These are phyloP conservation scores for Grus americana DNA, from an alignment of 2,113 vertebrate genomes.

Conservation along the genomic window DNA sequence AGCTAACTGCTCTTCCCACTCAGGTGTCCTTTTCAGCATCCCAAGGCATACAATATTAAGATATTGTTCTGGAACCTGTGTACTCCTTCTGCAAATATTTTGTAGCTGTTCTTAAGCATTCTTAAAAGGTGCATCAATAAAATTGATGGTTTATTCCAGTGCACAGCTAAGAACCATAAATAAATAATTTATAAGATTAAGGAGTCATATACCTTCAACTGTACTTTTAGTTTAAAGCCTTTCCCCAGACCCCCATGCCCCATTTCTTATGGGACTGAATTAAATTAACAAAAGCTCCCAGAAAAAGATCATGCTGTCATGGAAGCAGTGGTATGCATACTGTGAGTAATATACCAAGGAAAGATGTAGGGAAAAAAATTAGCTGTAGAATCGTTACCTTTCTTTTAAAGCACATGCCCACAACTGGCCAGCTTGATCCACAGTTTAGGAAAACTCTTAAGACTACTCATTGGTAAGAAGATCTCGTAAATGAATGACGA, in stretches of 20 bases:
- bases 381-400: not conserved
- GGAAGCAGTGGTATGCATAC: not conserved
- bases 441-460: not conserved
- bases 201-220: not conserved
- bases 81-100: not conserved
- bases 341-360: not conserved
- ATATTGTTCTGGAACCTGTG: not conserved
- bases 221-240: not conserved
- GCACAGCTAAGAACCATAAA: not conserved
- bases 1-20: not conserved
- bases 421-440: not conserved
- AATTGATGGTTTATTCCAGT: not conserved
- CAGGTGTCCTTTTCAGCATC: not conserved
- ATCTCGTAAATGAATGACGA: not conserved
- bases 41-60: not conserved
- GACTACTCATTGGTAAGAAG: not conserved
- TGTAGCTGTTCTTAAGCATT: not conserved
- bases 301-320: not conserved
- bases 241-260: not conserved
- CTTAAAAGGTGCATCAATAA: constrained; percentile 6
- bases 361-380: not conserved
- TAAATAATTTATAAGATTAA: not conserved
- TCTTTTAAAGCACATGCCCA: not conserved
- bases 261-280: not conserved
- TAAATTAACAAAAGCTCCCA: not conserved